phyloP scores from a whole-genome alignment of 2,888 invertebrate species.

The Nowickia ferox region DNA sequence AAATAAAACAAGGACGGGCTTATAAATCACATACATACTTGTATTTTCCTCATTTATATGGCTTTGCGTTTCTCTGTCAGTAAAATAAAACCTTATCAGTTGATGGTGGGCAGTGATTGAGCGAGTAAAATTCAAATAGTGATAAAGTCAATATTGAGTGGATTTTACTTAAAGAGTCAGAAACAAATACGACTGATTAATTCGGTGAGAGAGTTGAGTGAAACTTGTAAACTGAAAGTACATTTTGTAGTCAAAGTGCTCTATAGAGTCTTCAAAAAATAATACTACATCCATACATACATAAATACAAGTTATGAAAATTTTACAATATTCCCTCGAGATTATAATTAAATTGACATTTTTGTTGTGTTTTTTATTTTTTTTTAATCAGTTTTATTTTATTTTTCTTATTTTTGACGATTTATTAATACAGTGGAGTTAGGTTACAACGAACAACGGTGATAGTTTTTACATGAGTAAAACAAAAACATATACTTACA shows the following conservation, averaged over 20 bases:
- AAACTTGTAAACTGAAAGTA: not conserved
- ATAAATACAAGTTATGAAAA: not conserved
- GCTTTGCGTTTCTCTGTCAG: conserved; percentile 7
- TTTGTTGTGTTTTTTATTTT: conserved; percentile 1
- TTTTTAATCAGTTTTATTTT: conserved; percentile 27
- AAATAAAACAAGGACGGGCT: conserved; percentile 48
- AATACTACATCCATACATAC: not conserved
- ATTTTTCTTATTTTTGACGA: conserved; percentile 20
- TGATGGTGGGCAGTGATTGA: conserved; percentile 33
- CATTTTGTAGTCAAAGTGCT: not conserved
- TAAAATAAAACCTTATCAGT: conserved; percentile 53
- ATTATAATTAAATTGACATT: conserved; percentile 5
- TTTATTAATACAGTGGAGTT: not conserved
- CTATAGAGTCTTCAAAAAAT: not conserved
- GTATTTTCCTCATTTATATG: not conserved
- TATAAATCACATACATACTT: conserved; percentile 14
- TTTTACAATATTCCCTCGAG: not conserved
- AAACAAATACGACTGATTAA: not conserved
- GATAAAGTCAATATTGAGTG: conserved; percentile 54
- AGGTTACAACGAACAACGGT: too few relatives aligned
- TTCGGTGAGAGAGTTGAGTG: not conserved
- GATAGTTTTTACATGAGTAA: too few relatives aligned
- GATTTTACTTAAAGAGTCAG: not conserved
- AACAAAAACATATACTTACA: too few relatives aligned
- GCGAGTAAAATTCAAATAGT: conserved; percentile 12